These are phyloP conservation scores for Coenonympha arcania DNA, from an alignment of 2,888 invertebrate species.

Conservation along the genomic window DNA sequence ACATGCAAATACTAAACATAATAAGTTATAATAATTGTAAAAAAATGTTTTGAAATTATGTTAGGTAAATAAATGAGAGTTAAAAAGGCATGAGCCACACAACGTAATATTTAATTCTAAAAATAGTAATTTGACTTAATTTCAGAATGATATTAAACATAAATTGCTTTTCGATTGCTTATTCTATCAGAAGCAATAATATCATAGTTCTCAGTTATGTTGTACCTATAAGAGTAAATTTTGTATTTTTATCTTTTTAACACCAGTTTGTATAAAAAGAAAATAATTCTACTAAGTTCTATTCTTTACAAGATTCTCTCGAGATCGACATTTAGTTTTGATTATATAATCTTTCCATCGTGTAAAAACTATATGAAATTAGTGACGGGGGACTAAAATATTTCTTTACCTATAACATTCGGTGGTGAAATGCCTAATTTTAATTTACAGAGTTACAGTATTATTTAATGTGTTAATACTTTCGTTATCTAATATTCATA, in stretches of 20 bases:
- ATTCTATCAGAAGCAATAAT: constrained; percentile 18
- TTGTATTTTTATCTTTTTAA: neutral
- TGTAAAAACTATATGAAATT: constrained; percentile 5
- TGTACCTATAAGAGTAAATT: too few species aligned
- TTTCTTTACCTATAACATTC: neutral
- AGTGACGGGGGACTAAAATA: neutral
- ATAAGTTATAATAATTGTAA: too few species aligned
- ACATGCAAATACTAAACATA: too few species aligned
- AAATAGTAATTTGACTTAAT: constrained; percentile 61
- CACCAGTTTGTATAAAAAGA: constrained; percentile 3
- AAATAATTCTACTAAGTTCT: neutral
- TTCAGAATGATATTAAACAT: constrained; percentile 53
- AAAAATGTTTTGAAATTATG: neutral
- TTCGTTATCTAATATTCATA: neutral
- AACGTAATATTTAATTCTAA: constrained; percentile 5
- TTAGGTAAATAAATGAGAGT: neutral
- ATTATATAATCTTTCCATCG: neutral
- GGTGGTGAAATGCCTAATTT: neutral
- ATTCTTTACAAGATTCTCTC: constrained; percentile 1
- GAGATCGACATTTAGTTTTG: neutral
- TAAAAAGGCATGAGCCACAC: neutral
- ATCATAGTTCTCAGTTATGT: neutral
- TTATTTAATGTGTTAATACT: neutral
- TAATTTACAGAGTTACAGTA: neutral
- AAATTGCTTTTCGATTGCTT: constrained; percentile 36